phyloP scores from a whole-genome alignment of 2,113 vertebrate species.

The Mixornis gularis region DNA sequence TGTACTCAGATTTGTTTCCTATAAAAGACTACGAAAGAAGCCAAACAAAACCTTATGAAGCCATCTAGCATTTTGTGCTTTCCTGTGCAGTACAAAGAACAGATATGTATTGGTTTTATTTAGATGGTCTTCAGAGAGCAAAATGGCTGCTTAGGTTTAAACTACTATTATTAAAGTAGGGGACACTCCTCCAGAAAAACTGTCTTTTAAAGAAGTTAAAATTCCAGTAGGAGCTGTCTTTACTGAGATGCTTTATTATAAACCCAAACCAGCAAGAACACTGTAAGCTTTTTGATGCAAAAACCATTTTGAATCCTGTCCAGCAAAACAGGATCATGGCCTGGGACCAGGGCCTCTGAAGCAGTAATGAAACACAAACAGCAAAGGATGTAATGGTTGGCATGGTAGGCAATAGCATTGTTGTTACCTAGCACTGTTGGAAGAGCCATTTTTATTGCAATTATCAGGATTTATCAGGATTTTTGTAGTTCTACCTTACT shows the following conservation, averaged over 20 bases:
- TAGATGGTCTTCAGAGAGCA: not conserved
- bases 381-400: not conserved
- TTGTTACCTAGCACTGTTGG: not conserved
- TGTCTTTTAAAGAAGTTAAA: not conserved
- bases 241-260: not conserved
- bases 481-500: not conserved
- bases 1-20: not conserved
- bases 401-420: not conserved
- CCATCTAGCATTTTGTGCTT: not conserved
- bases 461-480: not conserved
- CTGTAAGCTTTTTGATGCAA: not conserved
- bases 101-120: not conserved
- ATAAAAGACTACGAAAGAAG: not conserved
- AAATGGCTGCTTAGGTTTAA: not conserved
- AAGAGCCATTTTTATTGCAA: not conserved
- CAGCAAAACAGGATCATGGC: not conserved
- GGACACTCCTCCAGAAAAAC: not conserved
- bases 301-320: not conserved
- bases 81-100: not conserved
- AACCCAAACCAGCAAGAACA: not conserved
- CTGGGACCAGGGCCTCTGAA: not conserved
- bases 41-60: not conserved
- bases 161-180: not conserved
- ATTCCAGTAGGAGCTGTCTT: not conserved
- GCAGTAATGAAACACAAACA: not conserved